A percentile compares a stretch with the other conserved stretches of the same genome.
phyloP scores from a whole-genome alignment of 2,888 invertebrate genomes.

The Drosophila setosimentum region DNA sequence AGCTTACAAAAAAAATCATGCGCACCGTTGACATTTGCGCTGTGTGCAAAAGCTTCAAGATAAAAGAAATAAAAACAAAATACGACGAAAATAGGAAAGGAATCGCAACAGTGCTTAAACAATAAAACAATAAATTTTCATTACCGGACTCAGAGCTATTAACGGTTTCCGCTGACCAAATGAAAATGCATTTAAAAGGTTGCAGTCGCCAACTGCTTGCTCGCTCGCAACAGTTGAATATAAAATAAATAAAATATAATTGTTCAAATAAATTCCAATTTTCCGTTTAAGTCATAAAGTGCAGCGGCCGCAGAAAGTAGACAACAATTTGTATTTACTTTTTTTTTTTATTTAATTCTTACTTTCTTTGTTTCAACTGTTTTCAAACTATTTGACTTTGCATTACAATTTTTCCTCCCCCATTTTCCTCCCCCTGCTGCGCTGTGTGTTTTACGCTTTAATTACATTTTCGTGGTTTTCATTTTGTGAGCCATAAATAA shows the following conservation, averaged over 20 bases:
- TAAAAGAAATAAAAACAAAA: slow-evolving; percentile 37
- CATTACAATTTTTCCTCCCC: slow-evolving; percentile 51
- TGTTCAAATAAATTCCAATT: slow-evolving; percentile 42
- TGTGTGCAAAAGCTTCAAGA: slow-evolving; percentile 57
- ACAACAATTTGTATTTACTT: slow-evolving; percentile 45
- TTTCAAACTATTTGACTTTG: slow-evolving; percentile 66
- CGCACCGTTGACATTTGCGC: slow-evolving; percentile 61
- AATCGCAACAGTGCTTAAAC: slow-evolving; percentile 61
- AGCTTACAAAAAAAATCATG: slow-evolving; percentile 55
- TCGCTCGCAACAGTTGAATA: slow-evolving; percentile 26
- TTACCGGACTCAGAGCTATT: slow-evolving; percentile 78
- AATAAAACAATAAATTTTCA: slow-evolving; percentile 81
- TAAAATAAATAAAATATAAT: slow-evolving; percentile 53
- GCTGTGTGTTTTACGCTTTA: slow-evolving; percentile 66
- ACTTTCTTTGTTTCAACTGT: slow-evolving; percentile 20
- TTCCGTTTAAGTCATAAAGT: slow-evolving; percentile 61
- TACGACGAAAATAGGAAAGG: slow-evolving; percentile 2
- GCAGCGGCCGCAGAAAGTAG: slow-evolving; percentile 50
- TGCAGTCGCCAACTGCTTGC: slow-evolving; percentile 26
- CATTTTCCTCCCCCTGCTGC: not conserved
- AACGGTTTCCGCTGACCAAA: slow-evolving; percentile 68
- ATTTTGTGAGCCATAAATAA: slow-evolving; percentile 76
- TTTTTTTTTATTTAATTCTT: slow-evolving; percentile 6
- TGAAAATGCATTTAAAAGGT: slow-evolving; percentile 58
- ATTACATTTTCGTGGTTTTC: slow-evolving; percentile 81